Evolutionary conservation across 2,113 vertebrate genomes (phyloP).

Genomic region (Lepus europaeus): DNA sequence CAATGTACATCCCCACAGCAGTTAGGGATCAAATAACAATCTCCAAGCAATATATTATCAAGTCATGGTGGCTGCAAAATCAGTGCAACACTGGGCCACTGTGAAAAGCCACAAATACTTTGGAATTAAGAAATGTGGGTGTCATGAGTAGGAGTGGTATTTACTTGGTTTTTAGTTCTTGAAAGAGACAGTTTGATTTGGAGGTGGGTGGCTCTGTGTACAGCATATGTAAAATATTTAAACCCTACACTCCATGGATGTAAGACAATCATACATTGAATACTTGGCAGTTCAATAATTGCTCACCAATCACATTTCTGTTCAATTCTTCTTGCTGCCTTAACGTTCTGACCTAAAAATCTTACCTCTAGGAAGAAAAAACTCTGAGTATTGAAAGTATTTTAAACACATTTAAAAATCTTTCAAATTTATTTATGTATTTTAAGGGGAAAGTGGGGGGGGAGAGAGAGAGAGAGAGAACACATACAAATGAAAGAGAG

Average conservation of each 20-base stretch:
- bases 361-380: neutral
- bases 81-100: neutral
- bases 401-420: no score
- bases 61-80: neutral
- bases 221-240: constrained; percentile 2
- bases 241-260: neutral
- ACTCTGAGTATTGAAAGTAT: neutral
- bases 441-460: no score
- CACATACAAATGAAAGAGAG: no score
- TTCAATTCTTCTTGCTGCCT: neutral
- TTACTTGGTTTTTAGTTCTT: constrained; percentile 38
- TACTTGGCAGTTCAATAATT: neutral
- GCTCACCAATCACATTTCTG: neutral
- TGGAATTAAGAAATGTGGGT: constrained; percentile 40
- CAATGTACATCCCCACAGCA: neutral
- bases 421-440: no score
- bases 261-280: neutral
- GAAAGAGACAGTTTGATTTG: constrained; percentile 10
- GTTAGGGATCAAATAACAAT: neutral
- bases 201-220: constrained; percentile 15
- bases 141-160: neutral
- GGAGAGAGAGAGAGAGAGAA: no score
- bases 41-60: neutral
- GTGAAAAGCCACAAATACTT: neutral
- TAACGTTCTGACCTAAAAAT: neutral